Conservation (phyloP, 2,113 vertebrate genomes). For the Illadopsis cleaveri region DNA sequence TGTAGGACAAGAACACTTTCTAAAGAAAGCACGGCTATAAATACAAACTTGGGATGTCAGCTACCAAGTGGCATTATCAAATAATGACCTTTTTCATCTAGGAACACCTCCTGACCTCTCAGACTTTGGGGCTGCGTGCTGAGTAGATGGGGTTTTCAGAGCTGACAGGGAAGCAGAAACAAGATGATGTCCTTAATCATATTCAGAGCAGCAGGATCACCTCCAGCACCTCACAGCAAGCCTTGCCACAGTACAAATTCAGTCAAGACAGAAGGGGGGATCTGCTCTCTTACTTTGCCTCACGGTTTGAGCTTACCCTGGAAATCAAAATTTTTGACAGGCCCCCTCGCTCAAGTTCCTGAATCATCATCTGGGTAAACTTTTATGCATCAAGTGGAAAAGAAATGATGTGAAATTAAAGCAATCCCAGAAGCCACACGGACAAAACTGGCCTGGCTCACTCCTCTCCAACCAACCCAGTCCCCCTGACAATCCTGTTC, state of each 20-base stretch:
- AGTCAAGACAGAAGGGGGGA: neutral
- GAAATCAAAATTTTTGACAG: constrained; percentile 17
- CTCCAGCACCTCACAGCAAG: constrained; percentile 43
- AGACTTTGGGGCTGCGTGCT: neutral
- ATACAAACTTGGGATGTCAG: constrained; percentile 22
- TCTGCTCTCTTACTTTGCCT: neutral
- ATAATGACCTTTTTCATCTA: neutral
- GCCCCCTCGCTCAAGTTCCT: neutral
- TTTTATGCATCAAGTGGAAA: neutral
- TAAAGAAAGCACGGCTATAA: neutral
- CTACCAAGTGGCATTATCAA: constrained; percentile 18
- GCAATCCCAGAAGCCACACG: fast-evolving
- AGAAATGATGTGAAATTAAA: neutral
- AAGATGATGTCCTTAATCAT: constrained; percentile 14
- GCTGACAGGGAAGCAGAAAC: constrained; percentile 8
- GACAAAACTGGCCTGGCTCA: neutral
- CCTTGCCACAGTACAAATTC: neutral
- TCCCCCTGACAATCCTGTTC: fast-evolving
- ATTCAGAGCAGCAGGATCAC: constrained; percentile 5
- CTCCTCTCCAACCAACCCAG: neutral
- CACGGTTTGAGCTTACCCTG: constrained; percentile 1
- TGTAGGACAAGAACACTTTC: neutral
- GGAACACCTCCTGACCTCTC: neutral
- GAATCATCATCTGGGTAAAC: neutral
- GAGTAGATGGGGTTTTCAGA: neutral